Evolutionary conservation across 2,888 invertebrate genomes (phyloP), one percentile per base, ranked within the genome.

Genomic region (Drymonia ruficornis): DNA sequence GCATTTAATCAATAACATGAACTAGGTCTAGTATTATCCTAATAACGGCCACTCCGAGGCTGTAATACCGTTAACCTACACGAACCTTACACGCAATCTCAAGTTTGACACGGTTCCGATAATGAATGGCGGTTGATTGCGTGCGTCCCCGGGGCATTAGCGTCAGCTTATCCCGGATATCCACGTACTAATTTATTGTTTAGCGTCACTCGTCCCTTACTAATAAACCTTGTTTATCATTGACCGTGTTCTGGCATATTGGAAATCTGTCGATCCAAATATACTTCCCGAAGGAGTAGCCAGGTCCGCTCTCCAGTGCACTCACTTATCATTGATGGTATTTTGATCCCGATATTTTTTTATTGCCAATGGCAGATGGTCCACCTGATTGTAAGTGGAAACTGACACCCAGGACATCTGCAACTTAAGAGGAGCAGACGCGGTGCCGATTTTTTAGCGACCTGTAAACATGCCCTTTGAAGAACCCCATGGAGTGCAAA

Each of bases 121-220:
- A 76, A 73, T 55, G 60, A 61, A 74, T 65, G 64, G 50, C 45
- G 45, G 53, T 45, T 57, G 63, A 72, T 82, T 80, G 74, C 76
- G 76, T 74, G 74, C 56, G 62, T 74, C 81, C 76, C 74, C 46
- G 69, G 59, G 77, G 66, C 62, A 71, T 75, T 74, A 76, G 69
- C 72, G 79, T 76, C 77, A 68, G 50, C 45, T 62, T 82, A 74
- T 72, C 79, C 82, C 73, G 78, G 81, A 84, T 80, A 80, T 72
- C 78, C 65, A 73, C 68, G 67, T 75, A 53, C 68, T 80, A 76
- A 84, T 85, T 86, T 85, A 84, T 81, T 76, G 76, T 74, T 66
- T 46, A 18, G 43, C 65, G 65, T 68, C 66, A 63, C 69, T 62
- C 57, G 59, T 53, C 63, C 51, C 46, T 23, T 62, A 66, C 65